Evolutionary conservation across 2,888 invertebrate genomes (phyloP).

Genomic region (Ecliptopera silaceata): DNA sequence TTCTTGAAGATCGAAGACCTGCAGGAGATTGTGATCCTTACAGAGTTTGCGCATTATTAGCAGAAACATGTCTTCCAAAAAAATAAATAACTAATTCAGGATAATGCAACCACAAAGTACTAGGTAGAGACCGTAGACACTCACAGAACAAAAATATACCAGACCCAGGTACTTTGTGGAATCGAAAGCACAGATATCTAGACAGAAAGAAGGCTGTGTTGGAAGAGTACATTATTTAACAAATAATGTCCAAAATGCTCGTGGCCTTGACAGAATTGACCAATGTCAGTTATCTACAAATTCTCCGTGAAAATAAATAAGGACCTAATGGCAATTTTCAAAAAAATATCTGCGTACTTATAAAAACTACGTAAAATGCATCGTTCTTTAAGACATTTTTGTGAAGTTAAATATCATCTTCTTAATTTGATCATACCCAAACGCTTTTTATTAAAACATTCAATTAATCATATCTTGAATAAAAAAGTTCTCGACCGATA

Average conservation of each 20-base stretch:
- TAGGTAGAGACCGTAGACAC: neutral
- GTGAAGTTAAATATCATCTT: constrained; percentile 1
- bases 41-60: constrained; percentile 75
- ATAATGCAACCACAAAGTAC: neutral
- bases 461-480: constrained; percentile 73
- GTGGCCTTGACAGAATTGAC: no score
- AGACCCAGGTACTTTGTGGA: no score
- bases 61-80: constrained; percentile 51
- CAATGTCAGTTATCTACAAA: constrained; percentile 4
- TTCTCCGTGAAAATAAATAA: neutral
- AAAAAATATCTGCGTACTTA: constrained; percentile 2
- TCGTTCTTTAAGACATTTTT: neutral
- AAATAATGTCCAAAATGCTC: no score
- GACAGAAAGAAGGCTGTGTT: neutral
- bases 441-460: constrained; percentile 61
- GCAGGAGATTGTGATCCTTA: constrained; percentile 97
- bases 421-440: constrained; percentile 27
- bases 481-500: constrained; percentile 80
- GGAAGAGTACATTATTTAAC: neutral
- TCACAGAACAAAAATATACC: neutral
- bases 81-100: neutral
- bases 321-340: neutral
- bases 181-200: no score
- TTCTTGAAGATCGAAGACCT: constrained; percentile 96
- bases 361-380: constrained; percentile 2